Evolutionary conservation across 2,888 invertebrate genomes (phyloP).

Genomic region (Sabatieria punctata): DNA sequence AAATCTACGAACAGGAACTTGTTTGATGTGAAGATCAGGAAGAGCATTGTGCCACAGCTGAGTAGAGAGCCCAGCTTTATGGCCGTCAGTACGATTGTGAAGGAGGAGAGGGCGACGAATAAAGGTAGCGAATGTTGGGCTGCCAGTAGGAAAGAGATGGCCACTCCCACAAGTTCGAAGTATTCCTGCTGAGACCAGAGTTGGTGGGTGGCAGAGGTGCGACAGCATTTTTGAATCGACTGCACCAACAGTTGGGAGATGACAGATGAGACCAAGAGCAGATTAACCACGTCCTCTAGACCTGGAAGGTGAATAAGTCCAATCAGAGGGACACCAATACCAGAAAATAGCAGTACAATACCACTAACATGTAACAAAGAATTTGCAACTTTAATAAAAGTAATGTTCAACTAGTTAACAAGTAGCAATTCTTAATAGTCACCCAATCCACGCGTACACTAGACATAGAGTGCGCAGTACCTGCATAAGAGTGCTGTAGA

Average conservation of each 20-base stretch:
- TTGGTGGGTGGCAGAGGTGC: neutral
- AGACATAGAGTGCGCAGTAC: no score
- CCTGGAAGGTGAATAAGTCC: no score
- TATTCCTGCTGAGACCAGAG: constrained; percentile 18
- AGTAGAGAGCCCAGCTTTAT: constrained; percentile 30
- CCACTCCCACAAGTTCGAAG: constrained; percentile 28
- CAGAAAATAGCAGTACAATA: no score
- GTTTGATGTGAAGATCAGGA: constrained; percentile 17
- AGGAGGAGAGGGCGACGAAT: constrained; percentile 21
- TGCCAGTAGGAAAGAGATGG: constrained; percentile 23
- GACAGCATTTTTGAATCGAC: constrained; percentile 9
- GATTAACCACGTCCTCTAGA: constrained; percentile 27
- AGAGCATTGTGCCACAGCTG: constrained; percentile 20
- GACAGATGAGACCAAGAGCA: constrained; percentile 27
- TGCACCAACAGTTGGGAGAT: constrained; percentile 17
- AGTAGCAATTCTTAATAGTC: no score
- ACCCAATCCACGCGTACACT: no score
- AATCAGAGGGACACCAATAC: no score
- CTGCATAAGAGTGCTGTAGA: neutral
- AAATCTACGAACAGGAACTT: constrained; percentile 22
- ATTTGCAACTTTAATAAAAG: neutral
- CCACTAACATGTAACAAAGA: no score
- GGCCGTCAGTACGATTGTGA: constrained; percentile 23
- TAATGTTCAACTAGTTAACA: neutral
- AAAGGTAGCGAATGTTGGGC: constrained; percentile 22